Percentiles rank a stretch among this genome's conserved stretches.
Evolutionary conservation across 23 tunicate species (phyloP).

Genomic region (Styela clava): DNA sequence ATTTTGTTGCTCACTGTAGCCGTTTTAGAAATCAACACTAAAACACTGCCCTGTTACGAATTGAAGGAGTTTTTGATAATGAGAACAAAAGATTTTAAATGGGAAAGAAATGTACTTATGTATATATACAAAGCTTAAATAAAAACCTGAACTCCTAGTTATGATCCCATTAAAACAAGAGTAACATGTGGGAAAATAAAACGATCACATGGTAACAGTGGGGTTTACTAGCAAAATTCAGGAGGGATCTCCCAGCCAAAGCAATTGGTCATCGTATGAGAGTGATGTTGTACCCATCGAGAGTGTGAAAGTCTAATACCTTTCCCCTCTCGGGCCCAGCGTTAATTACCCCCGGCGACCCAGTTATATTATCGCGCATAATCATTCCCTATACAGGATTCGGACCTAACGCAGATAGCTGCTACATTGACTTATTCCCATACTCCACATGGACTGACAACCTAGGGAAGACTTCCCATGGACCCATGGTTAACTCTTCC

Average conservation of each 20-base stretch:
- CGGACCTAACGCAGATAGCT: too few relatives aligned
- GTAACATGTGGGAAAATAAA: slow-evolving; percentile 94
- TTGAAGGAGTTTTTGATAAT: slow-evolving; percentile 81
- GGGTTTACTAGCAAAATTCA: slow-evolving; percentile 79
- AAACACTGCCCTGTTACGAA: slow-evolving; percentile 66
- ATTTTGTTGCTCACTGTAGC: slow-evolving; percentile 88
- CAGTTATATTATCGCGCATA: too few relatives aligned
- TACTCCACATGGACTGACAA: too few relatives aligned
- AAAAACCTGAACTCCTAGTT: slow-evolving; percentile 74
- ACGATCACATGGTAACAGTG: slow-evolving; percentile 94
- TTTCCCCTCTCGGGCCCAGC: too few relatives aligned
- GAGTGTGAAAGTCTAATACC: slow-evolving; percentile 2
- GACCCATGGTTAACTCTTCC: too few relatives aligned
- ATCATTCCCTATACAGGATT: too few relatives aligned
- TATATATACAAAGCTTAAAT: slow-evolving; percentile 69
- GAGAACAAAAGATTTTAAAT: slow-evolving; percentile 67
- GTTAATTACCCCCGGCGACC: too few relatives aligned
- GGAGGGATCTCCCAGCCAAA: slow-evolving; percentile 77
- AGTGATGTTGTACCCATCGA: slow-evolving; percentile 45
- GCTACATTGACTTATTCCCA: too few relatives aligned
- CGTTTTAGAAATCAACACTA: slow-evolving; percentile 86
- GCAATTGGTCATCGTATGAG: slow-evolving; percentile 93
- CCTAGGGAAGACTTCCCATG: too few relatives aligned
- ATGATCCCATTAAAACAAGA: slow-evolving; percentile 69
- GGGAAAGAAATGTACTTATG: slow-evolving; percentile 89